These are phyloP conservation scores for Notiomystis cincta DNA, from an alignment of 2,113 vertebrate genomes.

Conservation along the genomic window DNA sequence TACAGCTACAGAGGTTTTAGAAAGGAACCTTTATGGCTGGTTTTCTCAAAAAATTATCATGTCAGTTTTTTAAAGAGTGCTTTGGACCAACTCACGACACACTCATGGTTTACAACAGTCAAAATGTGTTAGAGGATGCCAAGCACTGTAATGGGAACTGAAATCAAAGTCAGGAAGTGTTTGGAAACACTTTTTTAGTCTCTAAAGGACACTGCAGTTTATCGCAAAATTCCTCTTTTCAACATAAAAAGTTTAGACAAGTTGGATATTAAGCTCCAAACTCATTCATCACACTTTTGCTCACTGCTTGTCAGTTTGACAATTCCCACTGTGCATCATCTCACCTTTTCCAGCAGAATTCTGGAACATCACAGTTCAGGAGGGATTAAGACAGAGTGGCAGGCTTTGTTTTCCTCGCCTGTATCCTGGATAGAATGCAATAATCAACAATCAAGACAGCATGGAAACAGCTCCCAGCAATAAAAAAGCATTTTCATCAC, in stretches of 20 bases:
- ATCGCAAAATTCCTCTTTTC: background rate
- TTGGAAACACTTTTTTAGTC: background rate
- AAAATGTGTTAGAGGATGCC: background rate
- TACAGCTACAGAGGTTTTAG: background rate
- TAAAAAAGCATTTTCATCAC: background rate
- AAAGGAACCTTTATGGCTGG: background rate
- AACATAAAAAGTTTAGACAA: background rate
- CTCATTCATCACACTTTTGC: background rate
- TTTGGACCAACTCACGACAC: background rate
- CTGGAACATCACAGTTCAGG: background rate
- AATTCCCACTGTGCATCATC: background rate
- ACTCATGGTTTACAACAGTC: background rate
- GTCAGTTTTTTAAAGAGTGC: background rate
- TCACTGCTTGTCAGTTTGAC: background rate
- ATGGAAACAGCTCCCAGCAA: background rate
- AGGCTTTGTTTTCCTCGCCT: background rate
- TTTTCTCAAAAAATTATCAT: background rate
- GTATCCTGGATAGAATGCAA: background rate
- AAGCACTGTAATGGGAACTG: background rate
- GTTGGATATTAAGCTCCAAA: background rate
- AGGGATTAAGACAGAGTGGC: constrained; percentile 1
- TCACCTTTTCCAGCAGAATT: background rate
- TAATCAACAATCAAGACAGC: background rate
- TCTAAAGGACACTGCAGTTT: background rate
- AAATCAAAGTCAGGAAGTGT: background rate